Percentiles rank a stretch among this genome's conserved stretches.
phyloP scores from a whole-genome alignment of 2,797 vertebrate genomes.

The Lacerta bilineata region DNA sequence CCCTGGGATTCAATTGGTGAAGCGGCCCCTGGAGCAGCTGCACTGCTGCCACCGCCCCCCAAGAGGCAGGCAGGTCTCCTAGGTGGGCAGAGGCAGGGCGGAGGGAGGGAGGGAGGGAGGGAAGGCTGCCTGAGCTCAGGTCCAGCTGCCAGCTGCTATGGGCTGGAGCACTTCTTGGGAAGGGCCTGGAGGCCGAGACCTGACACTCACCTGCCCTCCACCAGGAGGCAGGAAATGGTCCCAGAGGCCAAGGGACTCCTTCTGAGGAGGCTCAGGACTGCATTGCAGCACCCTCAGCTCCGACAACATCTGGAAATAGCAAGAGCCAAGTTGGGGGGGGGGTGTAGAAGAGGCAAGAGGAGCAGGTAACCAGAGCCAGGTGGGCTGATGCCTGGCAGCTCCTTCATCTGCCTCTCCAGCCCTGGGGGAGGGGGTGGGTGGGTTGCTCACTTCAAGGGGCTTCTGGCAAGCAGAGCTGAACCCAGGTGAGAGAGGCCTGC shows the following conservation, averaged over 20 bases:
- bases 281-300: constrained; percentile 42
- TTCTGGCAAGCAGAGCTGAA: constrained; percentile 41
- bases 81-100: neutral
- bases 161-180: no score
- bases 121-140: neutral
- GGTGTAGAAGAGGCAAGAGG: neutral
- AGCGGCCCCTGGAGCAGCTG: neutral
- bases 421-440: constrained; percentile 3
- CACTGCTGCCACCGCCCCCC: no score
- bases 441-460: constrained; percentile 34
- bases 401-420: constrained; percentile 25
- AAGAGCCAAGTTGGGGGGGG: constrained; percentile 47
- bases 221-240: neutral
- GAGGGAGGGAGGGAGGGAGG: neutral
- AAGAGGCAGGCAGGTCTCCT: no score
- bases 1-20: neutral
- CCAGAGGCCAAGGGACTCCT: no score
- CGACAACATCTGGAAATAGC: constrained; percentile 60
- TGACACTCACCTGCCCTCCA: no score
- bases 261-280: neutral
- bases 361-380: constrained; percentile 67
- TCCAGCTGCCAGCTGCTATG: no score
- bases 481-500: constrained; percentile 32
- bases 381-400: constrained; percentile 61
- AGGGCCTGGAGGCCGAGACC: no score